Percentiles rank a stretch among this genome's conserved stretches.
Evolutionary conservation across 2,888 invertebrate genomes (phyloP).

Genomic region (Hedya salicella): DNA sequence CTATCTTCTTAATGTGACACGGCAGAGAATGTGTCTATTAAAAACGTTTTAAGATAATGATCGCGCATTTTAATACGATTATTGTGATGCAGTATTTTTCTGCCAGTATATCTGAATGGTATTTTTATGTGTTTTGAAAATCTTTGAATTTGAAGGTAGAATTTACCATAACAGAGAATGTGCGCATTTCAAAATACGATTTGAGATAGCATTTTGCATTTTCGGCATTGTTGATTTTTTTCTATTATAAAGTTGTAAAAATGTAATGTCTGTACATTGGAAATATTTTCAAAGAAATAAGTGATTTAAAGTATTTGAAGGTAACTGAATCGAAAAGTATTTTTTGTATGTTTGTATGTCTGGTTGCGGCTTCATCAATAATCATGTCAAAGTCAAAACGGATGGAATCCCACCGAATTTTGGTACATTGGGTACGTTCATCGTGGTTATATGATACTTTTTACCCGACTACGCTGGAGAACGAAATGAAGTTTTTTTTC

Average conservation of each 20-base stretch:
- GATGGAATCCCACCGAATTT: no score
- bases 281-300: neutral
- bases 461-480: no score
- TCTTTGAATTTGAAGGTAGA: neutral
- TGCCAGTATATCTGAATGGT: constrained; percentile 1
- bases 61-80: constrained; percentile 23
- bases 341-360: no score
- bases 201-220: constrained; percentile 13
- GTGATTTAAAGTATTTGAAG: no score
- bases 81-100: constrained; percentile 23
- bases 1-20: constrained; percentile 26
- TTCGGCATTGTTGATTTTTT: neutral
- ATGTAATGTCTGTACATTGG: neutral
- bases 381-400: no score
- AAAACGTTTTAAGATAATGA: constrained; percentile 28
- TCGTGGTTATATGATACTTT: no score
- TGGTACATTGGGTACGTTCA: no score
- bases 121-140: neutral
- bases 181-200: neutral
- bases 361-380: no score
- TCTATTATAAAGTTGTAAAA: no score
- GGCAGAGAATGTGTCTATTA: constrained; percentile 30
- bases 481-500: no score
- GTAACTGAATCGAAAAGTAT: no score
- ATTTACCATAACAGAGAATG: neutral